Percentiles rank a stretch among this genome's conserved stretches.
phyloP scores from a whole-genome alignment of 2,888 invertebrate genomes.

The Taphrorychus bicolor region DNA sequence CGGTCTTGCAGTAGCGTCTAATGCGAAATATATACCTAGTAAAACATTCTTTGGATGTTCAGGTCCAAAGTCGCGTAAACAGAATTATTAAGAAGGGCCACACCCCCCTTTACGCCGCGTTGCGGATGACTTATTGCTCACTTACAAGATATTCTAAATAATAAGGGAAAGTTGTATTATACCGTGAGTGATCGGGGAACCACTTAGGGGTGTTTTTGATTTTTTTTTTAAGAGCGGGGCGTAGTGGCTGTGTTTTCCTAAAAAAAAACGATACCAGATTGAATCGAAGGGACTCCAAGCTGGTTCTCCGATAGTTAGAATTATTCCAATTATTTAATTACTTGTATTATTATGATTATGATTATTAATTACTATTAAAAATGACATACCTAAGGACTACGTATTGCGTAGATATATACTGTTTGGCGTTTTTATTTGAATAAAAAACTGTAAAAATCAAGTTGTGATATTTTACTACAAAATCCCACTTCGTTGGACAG shows the following conservation, averaged over 20 bases:
- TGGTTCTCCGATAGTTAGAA: slow-evolving; percentile 6
- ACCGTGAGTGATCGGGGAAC: slow-evolving; percentile 41
- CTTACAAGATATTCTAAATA: slow-evolving; percentile 61
- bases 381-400: slow-evolving; percentile 52
- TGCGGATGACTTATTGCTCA: slow-evolving; percentile 61
- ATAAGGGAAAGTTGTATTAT: slow-evolving; percentile 60
- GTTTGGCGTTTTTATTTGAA: slow-evolving; percentile 62
- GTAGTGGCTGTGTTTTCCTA: neutral
- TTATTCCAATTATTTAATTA: slow-evolving; percentile 53
- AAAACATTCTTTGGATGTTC: slow-evolving; percentile 16
- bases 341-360: slow-evolving; percentile 28
- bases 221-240: neutral
- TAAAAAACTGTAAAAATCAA: slow-evolving; percentile 50
- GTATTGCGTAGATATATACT: slow-evolving; percentile 60
- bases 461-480: too few species aligned
- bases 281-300: neutral
- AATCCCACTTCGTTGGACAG: too few species aligned
- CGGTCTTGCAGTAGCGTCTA: slow-evolving; percentile 27
- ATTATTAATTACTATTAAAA: slow-evolving; percentile 37
- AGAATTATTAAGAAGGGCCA: slow-evolving; percentile 42
- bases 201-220: neutral
- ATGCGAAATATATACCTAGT: slow-evolving; percentile 1
- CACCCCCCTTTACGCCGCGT: slow-evolving; percentile 50
- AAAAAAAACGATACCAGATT: too few species aligned
- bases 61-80: slow-evolving; percentile 17